A percentile compares a stretch with the other conserved stretches of the same genome.
These are phyloP conservation scores for Hipparchia semele DNA, from an alignment of 2,888 invertebrate species.

Conservation along the genomic window DNA sequence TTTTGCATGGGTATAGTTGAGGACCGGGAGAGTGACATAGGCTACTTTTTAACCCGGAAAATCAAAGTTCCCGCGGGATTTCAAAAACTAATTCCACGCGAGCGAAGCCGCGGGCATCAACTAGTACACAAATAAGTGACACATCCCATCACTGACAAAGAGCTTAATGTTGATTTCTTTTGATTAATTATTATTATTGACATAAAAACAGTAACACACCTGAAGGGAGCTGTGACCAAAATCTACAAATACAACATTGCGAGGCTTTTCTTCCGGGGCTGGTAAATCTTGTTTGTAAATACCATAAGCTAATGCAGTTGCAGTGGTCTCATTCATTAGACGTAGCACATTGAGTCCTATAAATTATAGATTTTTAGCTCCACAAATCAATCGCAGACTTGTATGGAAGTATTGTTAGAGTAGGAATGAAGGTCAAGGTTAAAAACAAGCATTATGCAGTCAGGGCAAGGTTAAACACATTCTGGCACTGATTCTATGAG, in stretches of 20 bases:
- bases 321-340: conserved; percentile 98
- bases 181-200: neutral
- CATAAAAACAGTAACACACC: conserved; percentile 55
- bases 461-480: conserved; percentile 30
- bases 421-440: conserved; percentile 34
- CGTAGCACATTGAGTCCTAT: conserved; percentile 94
- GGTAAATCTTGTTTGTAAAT: conserved; percentile 99
- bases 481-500: conserved; percentile 2
- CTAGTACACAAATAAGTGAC: neutral
- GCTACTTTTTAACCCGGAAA: too few species aligned
- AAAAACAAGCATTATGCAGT: conserved; percentile 22
- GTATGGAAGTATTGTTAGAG: conserved; percentile 6
- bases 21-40: too few species aligned
- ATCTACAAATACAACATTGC: conserved; percentile 98
- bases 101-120: too few species aligned
- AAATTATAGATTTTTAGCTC: conserved; percentile 32
- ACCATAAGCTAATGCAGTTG: conserved; percentile 97
- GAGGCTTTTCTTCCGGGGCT: conserved; percentile 92
- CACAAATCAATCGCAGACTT: conserved; percentile 10
- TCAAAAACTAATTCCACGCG: too few species aligned
- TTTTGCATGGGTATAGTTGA: too few species aligned
- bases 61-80: too few species aligned
- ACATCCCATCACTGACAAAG: neutral
- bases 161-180: neutral
- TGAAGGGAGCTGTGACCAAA: conserved; percentile 97